Base-by-base conservation (phyloP, 2,888 invertebrate species). In the Muscina levida region DNA sequence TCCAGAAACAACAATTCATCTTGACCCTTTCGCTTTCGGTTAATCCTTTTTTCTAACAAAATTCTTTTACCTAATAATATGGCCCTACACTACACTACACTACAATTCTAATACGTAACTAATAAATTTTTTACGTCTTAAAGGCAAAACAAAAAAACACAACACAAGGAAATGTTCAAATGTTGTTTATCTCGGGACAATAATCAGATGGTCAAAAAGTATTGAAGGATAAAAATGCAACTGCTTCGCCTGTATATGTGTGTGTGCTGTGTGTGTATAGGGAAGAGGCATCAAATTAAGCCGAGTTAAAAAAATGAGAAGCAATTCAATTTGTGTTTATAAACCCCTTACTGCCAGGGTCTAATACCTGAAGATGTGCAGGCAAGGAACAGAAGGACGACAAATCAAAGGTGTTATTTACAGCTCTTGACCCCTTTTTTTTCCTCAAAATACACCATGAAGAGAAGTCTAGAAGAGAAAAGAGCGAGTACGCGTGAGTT, bases 391-490 rank as follows among this genome's bases (percentile, higher is more conserved):
- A 81, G 67, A 72, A 74, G 74, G 86, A 83, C 85, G 86, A 83
- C 85, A 84, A 87, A 87, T 87, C 87, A 87, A 87, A 87, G 87
- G 87, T 87, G 87, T 87, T 87, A 85, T 79, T 84, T 84, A 82
- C 85, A 85, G 83, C 72, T 83, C 84, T 86, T 87, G 87, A 87
- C 87, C 87, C 87, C 87, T 87, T 87, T 83, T 79, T 73, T 82
- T 57, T 5, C 8, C 42, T 15, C n/a, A 22, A 51, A 31, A 31
- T 5, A 31, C 31, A 31, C 31, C 4, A 19, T 22, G 51, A 22
- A 11, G 48, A 19, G 22, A 2, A 51, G n/a, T n/a, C 31, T 59
- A 62, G 75, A 46, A 74, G 65, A 62, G 65, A 56, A 72, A 39
- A 24, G 42, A 37, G 56, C 0, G 22, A 51, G 24, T 39, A 15